These are phyloP conservation scores for Tenebrosternarchus preto DNA, from an alignment of 2,113 vertebrate genomes.

Conservation along the genomic window DNA sequence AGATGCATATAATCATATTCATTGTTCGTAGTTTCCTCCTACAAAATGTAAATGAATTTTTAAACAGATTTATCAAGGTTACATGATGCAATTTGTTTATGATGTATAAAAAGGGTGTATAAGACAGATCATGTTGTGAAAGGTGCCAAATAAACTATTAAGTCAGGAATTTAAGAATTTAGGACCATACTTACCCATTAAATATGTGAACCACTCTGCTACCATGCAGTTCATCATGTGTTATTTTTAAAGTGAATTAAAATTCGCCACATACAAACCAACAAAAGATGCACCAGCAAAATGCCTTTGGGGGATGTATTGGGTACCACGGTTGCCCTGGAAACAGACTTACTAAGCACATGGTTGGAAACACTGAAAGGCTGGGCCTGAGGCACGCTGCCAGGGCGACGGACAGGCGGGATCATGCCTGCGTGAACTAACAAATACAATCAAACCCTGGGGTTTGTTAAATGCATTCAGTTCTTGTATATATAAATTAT, in stretches of 20 bases:
- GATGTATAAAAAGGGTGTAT: too few relatives aligned
- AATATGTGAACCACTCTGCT: too few relatives aligned
- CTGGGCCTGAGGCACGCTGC: slow-evolving; percentile 33
- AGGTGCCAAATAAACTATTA: too few relatives aligned
- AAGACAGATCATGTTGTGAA: too few relatives aligned
- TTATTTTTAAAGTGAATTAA: neutral
- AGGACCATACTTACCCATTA: too few relatives aligned
- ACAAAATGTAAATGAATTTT: slow-evolving; percentile 8
- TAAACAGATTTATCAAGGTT: too few relatives aligned
- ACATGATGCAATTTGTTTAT: too few relatives aligned
- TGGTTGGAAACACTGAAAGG: slow-evolving; percentile 74
- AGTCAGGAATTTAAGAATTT: too few relatives aligned
- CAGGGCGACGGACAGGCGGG: slow-evolving; percentile 65
- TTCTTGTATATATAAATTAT: too few relatives aligned
- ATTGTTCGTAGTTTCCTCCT: too few relatives aligned
- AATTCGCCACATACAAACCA: slow-evolving; percentile 26
- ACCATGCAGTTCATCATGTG: too few relatives aligned
- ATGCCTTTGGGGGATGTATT: slow-evolving; percentile 69
- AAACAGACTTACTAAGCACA: slow-evolving; percentile 78
- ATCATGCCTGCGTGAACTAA: slow-evolving; percentile 27
- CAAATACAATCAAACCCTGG: neutral
- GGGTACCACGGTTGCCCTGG: slow-evolving; percentile 78
- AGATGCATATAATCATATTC: too few relatives aligned
- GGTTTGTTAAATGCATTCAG: neutral
- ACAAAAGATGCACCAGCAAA: slow-evolving; percentile 68